These are phyloP conservation scores for Pelobates fuscus DNA, from an alignment of 2,113 vertebrate genomes.

Conservation along the genomic window DNA sequence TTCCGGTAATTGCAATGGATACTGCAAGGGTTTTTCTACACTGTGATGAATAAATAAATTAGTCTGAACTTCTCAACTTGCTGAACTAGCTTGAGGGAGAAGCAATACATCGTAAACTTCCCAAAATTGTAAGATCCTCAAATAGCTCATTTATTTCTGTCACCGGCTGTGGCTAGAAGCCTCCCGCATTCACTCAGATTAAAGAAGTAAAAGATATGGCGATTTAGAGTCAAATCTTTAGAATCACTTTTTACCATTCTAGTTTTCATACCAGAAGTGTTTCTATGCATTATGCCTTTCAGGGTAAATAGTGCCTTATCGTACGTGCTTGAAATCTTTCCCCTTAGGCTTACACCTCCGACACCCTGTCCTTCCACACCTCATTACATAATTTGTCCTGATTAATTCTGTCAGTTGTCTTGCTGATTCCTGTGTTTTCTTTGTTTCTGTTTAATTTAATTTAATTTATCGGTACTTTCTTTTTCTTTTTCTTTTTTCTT, in stretches of 20 bases:
- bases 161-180: background rate
- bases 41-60: constrained; percentile 21
- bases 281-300: background rate
- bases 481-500: too few species aligned
- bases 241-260: background rate
- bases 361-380: constrained; percentile 14
- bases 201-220: background rate
- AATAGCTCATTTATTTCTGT: background rate
- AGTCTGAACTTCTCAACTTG: constrained; percentile 14
- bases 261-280: background rate
- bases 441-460: too few species aligned
- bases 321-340: constrained; percentile 3
- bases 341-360: constrained; percentile 3
- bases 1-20: constrained; percentile 4
- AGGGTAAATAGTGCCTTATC: background rate
- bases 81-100: constrained; percentile 7
- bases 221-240: too few species aligned
- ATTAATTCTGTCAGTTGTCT: constrained; percentile 17
- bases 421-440: constrained; percentile 1
- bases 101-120: background rate
- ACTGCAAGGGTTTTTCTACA: background rate
- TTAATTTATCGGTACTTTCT: constrained; percentile 11
- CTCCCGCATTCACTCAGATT: background rate
- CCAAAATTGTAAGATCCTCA: background rate
- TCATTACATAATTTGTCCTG: background rate